Percentiles rank a stretch among this genome's conserved stretches.
Evolutionary conservation across 2,888 invertebrate genomes (phyloP).

Genomic region (Tanytarsus gracilentus): DNA sequence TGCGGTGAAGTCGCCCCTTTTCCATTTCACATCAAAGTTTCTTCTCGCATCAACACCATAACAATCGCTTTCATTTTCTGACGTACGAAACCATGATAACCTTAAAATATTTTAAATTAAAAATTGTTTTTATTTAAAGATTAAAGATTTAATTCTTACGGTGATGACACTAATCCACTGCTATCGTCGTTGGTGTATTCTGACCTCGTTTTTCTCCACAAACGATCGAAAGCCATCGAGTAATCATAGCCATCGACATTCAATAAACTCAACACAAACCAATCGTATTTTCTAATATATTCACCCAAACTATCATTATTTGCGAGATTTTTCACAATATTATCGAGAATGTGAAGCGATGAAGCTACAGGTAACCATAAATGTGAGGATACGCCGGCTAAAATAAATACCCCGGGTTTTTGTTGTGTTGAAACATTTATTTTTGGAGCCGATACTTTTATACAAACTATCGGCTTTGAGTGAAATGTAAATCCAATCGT

Average conservation of each 20-base stretch:
- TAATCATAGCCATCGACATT: slow-evolving; percentile 75
- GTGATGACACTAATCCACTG: slow-evolving; percentile 12
- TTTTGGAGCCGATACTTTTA: slow-evolving; percentile 51
- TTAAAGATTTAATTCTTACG: slow-evolving; percentile 32
- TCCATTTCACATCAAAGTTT: slow-evolving; percentile 70
- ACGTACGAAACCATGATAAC: slow-evolving; percentile 21
- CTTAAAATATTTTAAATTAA: background rate
- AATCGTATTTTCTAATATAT: slow-evolving; percentile 54
- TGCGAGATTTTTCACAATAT: slow-evolving; percentile 55
- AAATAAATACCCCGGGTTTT: slow-evolving; percentile 71
- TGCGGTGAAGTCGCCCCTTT: slow-evolving; percentile 52
- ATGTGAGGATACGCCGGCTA: slow-evolving; percentile 65
- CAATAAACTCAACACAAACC: slow-evolving; percentile 65
- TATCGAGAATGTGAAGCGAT: slow-evolving; percentile 60
- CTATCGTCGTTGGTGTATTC: slow-evolving; percentile 30
- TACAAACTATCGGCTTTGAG: slow-evolving; percentile 59
- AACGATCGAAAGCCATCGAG: slow-evolving; percentile 60
- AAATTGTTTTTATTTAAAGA: background rate
- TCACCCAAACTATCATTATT: slow-evolving; percentile 42
- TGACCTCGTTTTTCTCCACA: slow-evolving; percentile 71
- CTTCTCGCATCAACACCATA: slow-evolving; percentile 68
- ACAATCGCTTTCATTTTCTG: slow-evolving; percentile 42
- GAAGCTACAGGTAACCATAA: slow-evolving; percentile 77
- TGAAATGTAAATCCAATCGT: slow-evolving; percentile 66
- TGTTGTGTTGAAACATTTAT: slow-evolving; percentile 36